These are phyloP conservation scores for Gymnocephalus cernua DNA, from an alignment of 2,113 vertebrate genomes.

Conservation along the genomic window DNA sequence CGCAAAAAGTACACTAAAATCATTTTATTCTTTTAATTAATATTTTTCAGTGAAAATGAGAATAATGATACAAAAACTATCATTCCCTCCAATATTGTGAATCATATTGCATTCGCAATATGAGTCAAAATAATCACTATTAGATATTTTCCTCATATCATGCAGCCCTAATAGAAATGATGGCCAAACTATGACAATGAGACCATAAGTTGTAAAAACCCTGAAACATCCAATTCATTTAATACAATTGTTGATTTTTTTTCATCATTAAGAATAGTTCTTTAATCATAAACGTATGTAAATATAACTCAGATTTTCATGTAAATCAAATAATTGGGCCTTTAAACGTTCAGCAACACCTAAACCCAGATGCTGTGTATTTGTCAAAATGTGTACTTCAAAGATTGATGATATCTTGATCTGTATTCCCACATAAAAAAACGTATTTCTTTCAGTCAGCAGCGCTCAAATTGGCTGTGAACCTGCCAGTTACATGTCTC, in stretches of 20 bases:
- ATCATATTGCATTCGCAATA: too few relatives aligned
- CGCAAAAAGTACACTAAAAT: too few relatives aligned
- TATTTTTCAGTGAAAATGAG: too few relatives aligned
- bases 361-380: not conserved
- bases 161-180: too few relatives aligned
- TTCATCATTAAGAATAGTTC: not conserved
- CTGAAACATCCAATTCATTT: too few relatives aligned
- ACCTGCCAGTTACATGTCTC: not conserved
- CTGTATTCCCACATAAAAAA: slow-evolving; percentile 39
- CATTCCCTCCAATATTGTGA: too few relatives aligned
- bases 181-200: too few relatives aligned
- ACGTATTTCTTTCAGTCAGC: not conserved
- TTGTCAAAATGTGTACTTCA: not conserved
- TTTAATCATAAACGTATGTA: not conserved
- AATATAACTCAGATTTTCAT: not conserved
- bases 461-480: not conserved
- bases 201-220: not conserved
- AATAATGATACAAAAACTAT: too few relatives aligned
- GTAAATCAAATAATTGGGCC: too few relatives aligned
- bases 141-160: too few relatives aligned
- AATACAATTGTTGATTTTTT: not conserved
- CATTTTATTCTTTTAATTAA: too few relatives aligned
- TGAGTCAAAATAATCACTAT: too few relatives aligned
- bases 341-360: not conserved
- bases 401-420: slow-evolving; percentile 11